These are phyloP conservation scores for Drosophila bunnanda DNA, from an alignment of 2,888 invertebrate genomes.

Conservation along the genomic window DNA sequence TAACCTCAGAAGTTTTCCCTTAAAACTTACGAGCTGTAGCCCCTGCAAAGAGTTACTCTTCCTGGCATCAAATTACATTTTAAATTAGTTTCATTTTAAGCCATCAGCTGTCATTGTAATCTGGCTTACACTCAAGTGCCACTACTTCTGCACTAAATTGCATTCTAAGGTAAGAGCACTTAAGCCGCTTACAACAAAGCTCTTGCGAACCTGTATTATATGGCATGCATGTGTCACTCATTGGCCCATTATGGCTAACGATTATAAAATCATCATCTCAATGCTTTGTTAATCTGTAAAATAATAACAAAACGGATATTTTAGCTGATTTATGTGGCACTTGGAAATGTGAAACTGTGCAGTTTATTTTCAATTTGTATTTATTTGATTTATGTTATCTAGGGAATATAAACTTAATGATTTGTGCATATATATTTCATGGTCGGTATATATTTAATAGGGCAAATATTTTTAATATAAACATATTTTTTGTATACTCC, in stretches of 20 bases:
- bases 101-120: conserved; percentile 8
- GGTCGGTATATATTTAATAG: too few species aligned
- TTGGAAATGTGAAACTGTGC: neutral
- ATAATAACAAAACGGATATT: neutral
- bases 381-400: neutral
- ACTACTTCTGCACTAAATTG: conserved; percentile 22
- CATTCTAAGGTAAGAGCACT: conserved; percentile 1
- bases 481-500: too few species aligned
- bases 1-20: neutral
- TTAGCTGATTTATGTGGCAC: neutral
- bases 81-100: conserved; percentile 22
- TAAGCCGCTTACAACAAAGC: conserved; percentile 24
- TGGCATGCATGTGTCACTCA: conserved; percentile 10
- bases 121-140: conserved; percentile 9
- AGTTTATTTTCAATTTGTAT: neutral
- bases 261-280: neutral
- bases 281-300: neutral
- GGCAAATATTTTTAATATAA: too few species aligned
- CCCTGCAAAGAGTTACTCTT: too few species aligned
- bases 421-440: too few species aligned
- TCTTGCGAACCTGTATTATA: neutral
- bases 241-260: conserved; percentile 10
- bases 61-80: neutral
- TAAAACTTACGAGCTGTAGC: neutral
- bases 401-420: too few species aligned